Evolutionary conservation across 2,113 vertebrate species (phyloP), one percentile per base, ranked within the genome.

Genomic region (Tachysurus fulvidraco): DNA sequence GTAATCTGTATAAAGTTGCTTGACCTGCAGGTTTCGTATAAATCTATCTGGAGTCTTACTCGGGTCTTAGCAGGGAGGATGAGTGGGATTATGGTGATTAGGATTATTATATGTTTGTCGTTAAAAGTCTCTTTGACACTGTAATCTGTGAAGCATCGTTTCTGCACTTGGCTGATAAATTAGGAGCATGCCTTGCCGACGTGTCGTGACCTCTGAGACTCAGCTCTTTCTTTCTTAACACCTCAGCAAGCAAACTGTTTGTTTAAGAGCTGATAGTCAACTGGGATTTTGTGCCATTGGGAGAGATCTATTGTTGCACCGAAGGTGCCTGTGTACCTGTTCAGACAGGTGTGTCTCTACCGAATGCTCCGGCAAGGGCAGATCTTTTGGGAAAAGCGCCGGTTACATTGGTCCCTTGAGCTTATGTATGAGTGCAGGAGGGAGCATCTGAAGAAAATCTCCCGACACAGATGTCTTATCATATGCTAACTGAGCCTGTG

Each of bases 51-150:
- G 83, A 86, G 90, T 82, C 91, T 91, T 89, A 91, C 50, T 83
- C 89, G 74, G 87, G 88, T 0, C 91, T 91, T 90, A 85, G 89
- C 91, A 69, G 87, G 57, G 73, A 83, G 88, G 88, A 85, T 92
- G 92, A 92, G 89, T 80, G 91, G 93, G 94, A 95, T 94, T 94
- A 94, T 89, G 86, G 91, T 94, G 93, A 95, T 94, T 93, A 93
- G 84, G 85, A 91, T 92, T 93, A 93, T 93, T 94, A 93, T 93
- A 93, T 93, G 92, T 91, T 91, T 88, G 46, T 73, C 5, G 89
- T 73, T 73, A 83, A 88, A 92, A 92, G 86, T 90, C 92, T 91
- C 92, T 91, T 86, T 59, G 81, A 90, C 86, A 90, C 85, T 36
- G 90, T 82, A 81, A 83, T 85, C 90, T 81, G 88, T 25, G 62